Evolutionary conservation across 2,888 invertebrate species (phyloP).

Genomic region (Digitonthophagus gazella): DNA sequence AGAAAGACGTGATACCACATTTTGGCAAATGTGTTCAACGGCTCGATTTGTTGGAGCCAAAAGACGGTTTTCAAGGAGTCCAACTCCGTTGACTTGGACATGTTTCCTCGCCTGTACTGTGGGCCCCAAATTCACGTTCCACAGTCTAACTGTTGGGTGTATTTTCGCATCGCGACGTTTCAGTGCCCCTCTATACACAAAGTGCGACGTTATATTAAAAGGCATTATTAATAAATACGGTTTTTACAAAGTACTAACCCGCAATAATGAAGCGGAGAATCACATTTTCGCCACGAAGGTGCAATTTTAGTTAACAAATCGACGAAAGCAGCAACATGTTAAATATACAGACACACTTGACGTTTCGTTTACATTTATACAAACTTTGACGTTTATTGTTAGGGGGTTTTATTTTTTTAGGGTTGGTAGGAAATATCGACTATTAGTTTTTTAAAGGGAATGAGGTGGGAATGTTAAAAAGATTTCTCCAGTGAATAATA

Average conservation of each 20-base stretch:
- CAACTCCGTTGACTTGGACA: conserved; percentile 42
- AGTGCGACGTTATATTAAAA: background rate
- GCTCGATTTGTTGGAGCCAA: conserved; percentile 46
- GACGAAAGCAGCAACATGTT: conserved; percentile 14
- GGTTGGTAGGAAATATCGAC: conserved; percentile 13
- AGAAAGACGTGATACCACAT: conserved; percentile 98
- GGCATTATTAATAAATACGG: background rate
- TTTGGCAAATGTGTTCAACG: conserved; percentile 74
- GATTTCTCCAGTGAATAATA: no score
- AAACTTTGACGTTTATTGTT: conserved; percentile 10
- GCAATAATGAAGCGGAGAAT: background rate
- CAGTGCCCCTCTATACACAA: conserved; percentile 5
- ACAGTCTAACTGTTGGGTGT: conserved; percentile 17
- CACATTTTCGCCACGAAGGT: conserved; percentile 9
- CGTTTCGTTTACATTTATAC: conserved; percentile 4
- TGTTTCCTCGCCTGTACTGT: conserved; percentile 35
- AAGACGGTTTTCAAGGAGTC: conserved; percentile 47
- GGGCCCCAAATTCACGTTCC: conserved; percentile 32
- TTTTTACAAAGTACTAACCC: background rate
- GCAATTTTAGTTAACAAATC: conserved; percentile 4
- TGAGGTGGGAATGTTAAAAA: no score
- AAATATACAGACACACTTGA: conserved; percentile 8
- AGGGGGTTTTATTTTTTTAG: conserved; percentile 6
- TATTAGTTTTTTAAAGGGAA: conserved; percentile 24
- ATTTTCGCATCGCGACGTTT: conserved; percentile 2